phyloP scores from a whole-genome alignment of 2,113 vertebrate species.

The Oryzias curvinotus region DNA sequence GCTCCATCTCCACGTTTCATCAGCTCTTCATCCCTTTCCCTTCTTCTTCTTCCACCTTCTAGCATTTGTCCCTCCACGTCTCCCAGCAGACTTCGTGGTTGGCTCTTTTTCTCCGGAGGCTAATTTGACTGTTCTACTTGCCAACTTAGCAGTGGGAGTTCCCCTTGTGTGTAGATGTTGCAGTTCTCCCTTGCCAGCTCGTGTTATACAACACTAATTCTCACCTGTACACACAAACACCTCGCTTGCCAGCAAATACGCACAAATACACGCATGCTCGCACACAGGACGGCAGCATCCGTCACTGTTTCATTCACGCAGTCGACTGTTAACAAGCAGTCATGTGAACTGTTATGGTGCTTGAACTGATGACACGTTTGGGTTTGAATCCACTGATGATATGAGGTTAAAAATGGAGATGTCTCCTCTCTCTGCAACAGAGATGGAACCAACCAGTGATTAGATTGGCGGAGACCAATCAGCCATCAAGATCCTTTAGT shows the following conservation, averaged over 20 bases:
- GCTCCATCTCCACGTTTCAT: slow-evolving; percentile 13
- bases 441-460: slow-evolving; percentile 58
- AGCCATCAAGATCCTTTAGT: slow-evolving; percentile 58
- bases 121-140: slow-evolving; percentile 76
- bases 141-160: slow-evolving; percentile 59
- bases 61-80: slow-evolving; percentile 29
- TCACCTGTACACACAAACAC: slow-evolving; percentile 61
- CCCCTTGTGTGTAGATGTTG: slow-evolving; percentile 32
- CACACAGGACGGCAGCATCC: slow-evolving; percentile 11
- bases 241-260: slow-evolving; percentile 47
- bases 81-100: slow-evolving; percentile 61
- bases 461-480: slow-evolving; percentile 67
- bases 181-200: slow-evolving; percentile 61
- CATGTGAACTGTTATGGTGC: slow-evolving; percentile 2
- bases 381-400: slow-evolving; percentile 10
- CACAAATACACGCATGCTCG: slow-evolving; percentile 10
- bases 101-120: slow-evolving; percentile 66
- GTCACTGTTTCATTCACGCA: slow-evolving; percentile 39
- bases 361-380: slow-evolving; percentile 12
- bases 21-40: slow-evolving; percentile 12
- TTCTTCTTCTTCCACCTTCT: background rate
- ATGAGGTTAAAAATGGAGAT: slow-evolving; percentile 18
- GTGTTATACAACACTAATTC: slow-evolving; percentile 70
- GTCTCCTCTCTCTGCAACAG: slow-evolving; percentile 41
- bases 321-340: slow-evolving; percentile 23